Evolutionary conservation across 2,113 vertebrate genomes (phyloP).

Genomic region (Sapayoa aenigma): DNA sequence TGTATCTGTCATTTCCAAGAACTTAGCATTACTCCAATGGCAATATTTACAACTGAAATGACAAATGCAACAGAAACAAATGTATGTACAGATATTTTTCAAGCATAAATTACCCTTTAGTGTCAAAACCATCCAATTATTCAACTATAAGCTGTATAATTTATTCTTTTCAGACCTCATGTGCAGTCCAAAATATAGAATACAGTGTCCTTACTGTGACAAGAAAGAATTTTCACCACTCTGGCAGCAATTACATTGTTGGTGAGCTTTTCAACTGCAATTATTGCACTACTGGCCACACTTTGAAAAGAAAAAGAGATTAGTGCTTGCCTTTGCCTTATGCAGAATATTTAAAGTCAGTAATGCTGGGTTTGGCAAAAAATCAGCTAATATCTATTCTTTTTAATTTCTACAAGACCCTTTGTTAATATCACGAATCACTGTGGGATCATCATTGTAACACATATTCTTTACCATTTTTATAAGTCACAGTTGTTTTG

Average conservation of each 20-base stretch:
- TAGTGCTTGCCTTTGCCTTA: neutral
- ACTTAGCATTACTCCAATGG: neutral
- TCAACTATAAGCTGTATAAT: neutral
- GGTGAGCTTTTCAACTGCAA: neutral
- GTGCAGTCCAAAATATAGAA: neutral
- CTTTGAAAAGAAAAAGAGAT: neutral
- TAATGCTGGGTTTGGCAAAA: neutral
- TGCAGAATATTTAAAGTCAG: neutral
- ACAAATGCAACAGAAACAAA: neutral
- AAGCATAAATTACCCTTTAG: neutral
- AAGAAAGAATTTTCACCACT: neutral
- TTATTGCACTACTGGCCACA: neutral
- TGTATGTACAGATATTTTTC: neutral
- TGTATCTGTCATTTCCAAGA: neutral
- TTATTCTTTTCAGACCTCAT: neutral
- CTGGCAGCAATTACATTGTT: neutral
- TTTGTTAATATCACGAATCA: neutral
- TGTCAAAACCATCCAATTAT: neutral
- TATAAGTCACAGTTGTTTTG: neutral
- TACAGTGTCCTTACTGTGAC: neutral
- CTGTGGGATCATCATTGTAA: neutral
- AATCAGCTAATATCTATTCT: neutral
- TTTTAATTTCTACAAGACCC: neutral
- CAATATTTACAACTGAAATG: slow-evolving; percentile 6
- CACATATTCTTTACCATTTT: neutral